Conservation (phyloP, 2,797 vertebrate species). For the Anguilla pacifica region DNA sequence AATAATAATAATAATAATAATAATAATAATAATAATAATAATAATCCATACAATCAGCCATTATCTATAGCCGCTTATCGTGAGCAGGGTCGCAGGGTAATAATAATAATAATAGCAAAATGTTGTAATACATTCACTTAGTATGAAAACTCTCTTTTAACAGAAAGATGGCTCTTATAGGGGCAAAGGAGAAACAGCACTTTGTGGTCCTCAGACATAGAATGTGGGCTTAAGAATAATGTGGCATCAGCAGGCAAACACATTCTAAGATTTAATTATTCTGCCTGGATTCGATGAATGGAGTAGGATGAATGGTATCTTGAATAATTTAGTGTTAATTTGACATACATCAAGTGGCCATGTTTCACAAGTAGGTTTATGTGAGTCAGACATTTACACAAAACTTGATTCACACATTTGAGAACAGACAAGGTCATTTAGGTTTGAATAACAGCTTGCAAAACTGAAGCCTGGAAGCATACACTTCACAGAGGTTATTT, state of each 20-base stretch:
- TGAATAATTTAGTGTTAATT: conserved; percentile 9
- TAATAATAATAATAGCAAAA: no score
- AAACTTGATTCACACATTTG: neutral
- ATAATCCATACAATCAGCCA: no score
- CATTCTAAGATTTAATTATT: neutral
- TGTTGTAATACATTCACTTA: no score
- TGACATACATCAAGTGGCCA: neutral
- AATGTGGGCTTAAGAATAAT: neutral
- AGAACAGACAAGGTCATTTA: neutral
- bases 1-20: no score
- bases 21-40: no score
- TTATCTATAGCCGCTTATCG: no score
- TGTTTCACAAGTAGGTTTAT: neutral
- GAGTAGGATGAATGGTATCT: neutral
- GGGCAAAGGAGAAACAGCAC: neutral
- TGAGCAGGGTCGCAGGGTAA: no score
- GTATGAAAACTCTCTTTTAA: no score
- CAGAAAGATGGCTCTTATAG: no score
- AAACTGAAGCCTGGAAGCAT: neutral
- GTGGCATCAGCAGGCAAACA: neutral
- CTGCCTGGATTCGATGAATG: neutral
- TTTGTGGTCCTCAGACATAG: neutral
- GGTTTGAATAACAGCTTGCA: neutral
- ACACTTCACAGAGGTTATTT: neutral
- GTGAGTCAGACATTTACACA: neutral